phyloP scores from a whole-genome alignment of 1,140 invertebrate species.

The Mycetomoellerius zeteki region DNA sequence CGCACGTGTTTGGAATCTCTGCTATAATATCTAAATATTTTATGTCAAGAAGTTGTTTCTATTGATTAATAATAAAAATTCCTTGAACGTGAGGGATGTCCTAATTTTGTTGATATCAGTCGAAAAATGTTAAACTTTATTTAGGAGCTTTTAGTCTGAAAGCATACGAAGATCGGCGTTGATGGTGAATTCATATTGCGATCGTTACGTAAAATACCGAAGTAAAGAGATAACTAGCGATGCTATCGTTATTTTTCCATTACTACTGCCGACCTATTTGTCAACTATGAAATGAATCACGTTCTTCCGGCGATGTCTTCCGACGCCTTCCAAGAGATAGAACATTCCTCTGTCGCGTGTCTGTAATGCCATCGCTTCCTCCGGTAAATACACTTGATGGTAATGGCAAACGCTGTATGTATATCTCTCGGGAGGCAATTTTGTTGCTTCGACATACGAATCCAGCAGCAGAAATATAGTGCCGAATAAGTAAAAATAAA shows the following conservation, averaged over 20 bases:
- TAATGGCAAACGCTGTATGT: constrained; percentile 18
- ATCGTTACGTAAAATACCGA: background rate
- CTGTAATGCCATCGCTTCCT: constrained; percentile 30
- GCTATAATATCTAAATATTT: background rate
- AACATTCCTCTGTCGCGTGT: background rate
- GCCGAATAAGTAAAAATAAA: constrained; percentile 69
- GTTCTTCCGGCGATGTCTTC: constrained; percentile 8
- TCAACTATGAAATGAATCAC: constrained; percentile 64
- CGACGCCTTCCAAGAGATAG: background rate
- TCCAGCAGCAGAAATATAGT: constrained; percentile 66
- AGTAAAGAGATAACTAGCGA: background rate
- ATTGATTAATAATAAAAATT: constrained; percentile 35
- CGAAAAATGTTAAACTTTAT: constrained; percentile 15
- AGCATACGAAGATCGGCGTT: background rate
- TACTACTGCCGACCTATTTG: constrained; percentile 7
- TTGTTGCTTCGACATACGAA: constrained; percentile 30
- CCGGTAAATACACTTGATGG: constrained; percentile 70
- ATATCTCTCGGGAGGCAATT: constrained; percentile 25
- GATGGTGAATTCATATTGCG: background rate
- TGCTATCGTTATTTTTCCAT: background rate
- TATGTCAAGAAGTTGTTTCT: background rate
- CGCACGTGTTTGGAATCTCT: constrained; percentile 21
- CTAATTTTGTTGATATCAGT: background rate
- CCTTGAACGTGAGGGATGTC: background rate
- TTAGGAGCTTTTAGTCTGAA: constrained; percentile 26